Evolutionary conservation across 2,797 vertebrate genomes (phyloP), one percentile per base, ranked within the genome.

Genomic region (Apogon hyalosoma): DNA sequence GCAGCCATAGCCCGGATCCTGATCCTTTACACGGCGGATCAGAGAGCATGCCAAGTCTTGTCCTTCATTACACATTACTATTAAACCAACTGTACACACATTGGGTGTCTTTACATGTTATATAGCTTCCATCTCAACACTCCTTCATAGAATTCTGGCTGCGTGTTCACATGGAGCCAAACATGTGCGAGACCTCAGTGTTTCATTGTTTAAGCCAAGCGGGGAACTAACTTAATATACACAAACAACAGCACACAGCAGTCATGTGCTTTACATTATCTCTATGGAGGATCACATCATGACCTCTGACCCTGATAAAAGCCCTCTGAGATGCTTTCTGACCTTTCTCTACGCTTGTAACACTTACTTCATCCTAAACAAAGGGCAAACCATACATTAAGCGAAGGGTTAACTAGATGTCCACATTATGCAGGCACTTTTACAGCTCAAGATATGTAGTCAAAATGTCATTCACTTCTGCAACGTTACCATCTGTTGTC

Each of bases 261-360:
- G 74, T 45, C 90, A 88, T 76, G 80, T 47, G 82, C 80, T 78
- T 77, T 73, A 63, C 13, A 79, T 90, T 87, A 86, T 13, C 43
- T 62, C 52, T 11, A 3, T 50, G 38, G 49, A 31, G 19, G 67
- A 61, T 48, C 12, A 33, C 21, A 7, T 51, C 2, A 0, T 2
- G 58, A 69, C 42, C 67, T 41, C 63, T 12, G 68, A 71, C 45
- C 58, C 52, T 3, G 13, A 63, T 36, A n/a, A 67, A 53, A 57
- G 46, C 69, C 14, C 48, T 18, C 18, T n/a, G 1, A 43, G 19
- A 19, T 39, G 8, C 7, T 15, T 38, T 60, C 47, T 68, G 42
- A 31, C 62, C 42, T 60, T n/a, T n/a, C n/a, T n/a, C 21, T 24
- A 2, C 21, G 21, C 45, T 21, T 19, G 21, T 15, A 41, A 16